Evolutionary conservation across 1,140 invertebrate genomes (phyloP).

Genomic region (Chlorops oryzae): DNA sequence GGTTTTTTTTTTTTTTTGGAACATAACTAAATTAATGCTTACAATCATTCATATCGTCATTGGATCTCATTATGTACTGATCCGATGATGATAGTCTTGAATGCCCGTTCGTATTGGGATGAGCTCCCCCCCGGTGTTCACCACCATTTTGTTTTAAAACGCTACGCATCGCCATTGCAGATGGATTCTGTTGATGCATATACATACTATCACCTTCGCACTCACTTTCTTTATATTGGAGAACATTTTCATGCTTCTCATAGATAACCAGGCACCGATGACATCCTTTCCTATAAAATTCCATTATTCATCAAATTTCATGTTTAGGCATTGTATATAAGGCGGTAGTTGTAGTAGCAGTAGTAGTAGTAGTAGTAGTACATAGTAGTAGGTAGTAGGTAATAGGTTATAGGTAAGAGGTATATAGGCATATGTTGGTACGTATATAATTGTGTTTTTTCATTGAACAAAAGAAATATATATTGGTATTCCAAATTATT

Average conservation of each 20-base stretch:
- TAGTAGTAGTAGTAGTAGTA: too few relatives aligned
- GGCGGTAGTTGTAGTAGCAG: too few relatives aligned
- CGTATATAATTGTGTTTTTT: too few relatives aligned
- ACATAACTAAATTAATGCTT: constrained; percentile 47
- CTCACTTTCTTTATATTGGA: constrained; percentile 97
- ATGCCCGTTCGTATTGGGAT: constrained; percentile 50
- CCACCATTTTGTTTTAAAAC: constrained; percentile 45
- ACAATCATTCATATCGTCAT: constrained; percentile 50
- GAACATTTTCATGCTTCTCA: constrained; percentile 83
- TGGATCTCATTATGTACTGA: constrained; percentile 50
- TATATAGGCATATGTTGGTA: too few relatives aligned
- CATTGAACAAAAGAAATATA: too few relatives aligned
- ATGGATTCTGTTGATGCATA: constrained; percentile 49
- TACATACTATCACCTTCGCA: constrained; percentile 53
- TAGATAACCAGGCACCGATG: constrained; percentile 87
- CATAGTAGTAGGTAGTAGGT: too few relatives aligned
- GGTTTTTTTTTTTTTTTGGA: constrained; percentile 21
- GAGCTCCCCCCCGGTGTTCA: constrained; percentile 48
- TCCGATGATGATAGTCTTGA: constrained; percentile 49
- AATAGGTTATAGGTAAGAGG: too few relatives aligned
- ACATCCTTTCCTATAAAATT: constrained; percentile 54
- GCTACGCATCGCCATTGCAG: constrained; percentile 49
- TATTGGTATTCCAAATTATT: too few relatives aligned
- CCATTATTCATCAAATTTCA: too few relatives aligned
- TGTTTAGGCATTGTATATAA: too few relatives aligned